These are phyloP conservation scores for Panzeria rudis DNA, from an alignment of 2,888 invertebrate species.

Conservation along the genomic window DNA sequence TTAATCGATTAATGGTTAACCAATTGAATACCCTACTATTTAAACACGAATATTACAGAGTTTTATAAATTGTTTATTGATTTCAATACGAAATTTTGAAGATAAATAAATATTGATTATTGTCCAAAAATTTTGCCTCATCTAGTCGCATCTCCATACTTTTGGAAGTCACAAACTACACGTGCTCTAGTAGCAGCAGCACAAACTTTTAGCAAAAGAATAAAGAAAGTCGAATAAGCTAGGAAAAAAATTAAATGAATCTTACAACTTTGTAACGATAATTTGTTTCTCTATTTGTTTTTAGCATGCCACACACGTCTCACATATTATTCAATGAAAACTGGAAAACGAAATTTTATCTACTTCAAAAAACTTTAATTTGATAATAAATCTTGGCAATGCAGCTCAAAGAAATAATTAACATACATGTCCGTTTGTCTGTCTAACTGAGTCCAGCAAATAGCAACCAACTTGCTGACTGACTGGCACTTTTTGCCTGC, in stretches of 20 bases:
- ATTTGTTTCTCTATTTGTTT: constrained; percentile 57
- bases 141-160: not conserved
- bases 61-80: too few species aligned
- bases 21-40: too few species aligned
- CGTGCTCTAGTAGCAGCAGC: constrained; percentile 13
- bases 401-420: constrained; percentile 71
- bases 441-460: not conserved
- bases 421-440: constrained; percentile 51
- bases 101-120: too few species aligned
- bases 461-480: constrained; percentile 1
- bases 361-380: constrained; percentile 64
- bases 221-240: not conserved
- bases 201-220: constrained; percentile 2
- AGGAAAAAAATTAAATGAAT: constrained; percentile 23
- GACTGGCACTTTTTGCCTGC: constrained; percentile 9
- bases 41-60: too few species aligned
- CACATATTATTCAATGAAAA: constrained; percentile 40
- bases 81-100: too few species aligned
- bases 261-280: constrained; percentile 41
- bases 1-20: too few species aligned
- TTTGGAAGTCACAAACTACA: not conserved
- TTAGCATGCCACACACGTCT: constrained; percentile 64
- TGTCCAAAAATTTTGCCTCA: not conserved
- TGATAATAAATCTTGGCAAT: constrained; percentile 72
- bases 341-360: constrained; percentile 51